Evolutionary conservation across 1,140 invertebrate species (phyloP).

Genomic region (Aphelenchoides avenae): DNA sequence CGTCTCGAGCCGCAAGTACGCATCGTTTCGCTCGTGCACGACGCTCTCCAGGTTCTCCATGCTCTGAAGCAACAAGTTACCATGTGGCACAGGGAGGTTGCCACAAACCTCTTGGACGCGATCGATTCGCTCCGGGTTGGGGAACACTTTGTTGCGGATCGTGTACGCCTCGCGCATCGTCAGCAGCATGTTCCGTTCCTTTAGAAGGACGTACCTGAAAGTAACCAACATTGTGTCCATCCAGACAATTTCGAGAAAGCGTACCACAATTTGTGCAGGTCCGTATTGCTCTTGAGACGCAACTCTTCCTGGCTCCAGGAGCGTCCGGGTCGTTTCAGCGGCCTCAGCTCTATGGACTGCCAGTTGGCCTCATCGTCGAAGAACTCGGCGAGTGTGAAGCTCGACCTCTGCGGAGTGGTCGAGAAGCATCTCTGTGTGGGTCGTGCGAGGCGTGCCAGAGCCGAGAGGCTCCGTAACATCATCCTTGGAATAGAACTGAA

Average conservation of each 20-base stretch:
- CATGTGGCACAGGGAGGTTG: conserved; percentile 5
- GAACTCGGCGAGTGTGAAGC: conserved; percentile 20
- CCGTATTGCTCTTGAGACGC: conserved; percentile 86
- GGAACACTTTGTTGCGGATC: conserved; percentile 69
- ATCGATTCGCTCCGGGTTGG: conserved; percentile 88
- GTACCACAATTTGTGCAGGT: conserved; percentile 95
- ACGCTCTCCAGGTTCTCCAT: conserved; percentile 91
- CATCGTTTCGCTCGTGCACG: conserved; percentile 83
- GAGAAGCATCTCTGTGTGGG: too few relatives aligned
- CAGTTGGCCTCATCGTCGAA: conserved; percentile 25
- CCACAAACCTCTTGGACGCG: conserved; percentile 68
- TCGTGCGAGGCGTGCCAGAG: too few relatives aligned
- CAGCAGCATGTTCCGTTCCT: conserved; percentile 91
- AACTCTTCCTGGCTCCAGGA: conserved; percentile 85
- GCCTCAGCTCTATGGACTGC: conserved; percentile 67
- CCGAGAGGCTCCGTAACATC: too few relatives aligned
- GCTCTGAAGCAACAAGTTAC: conserved; percentile 65
- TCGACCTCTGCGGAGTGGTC: too few relatives aligned
- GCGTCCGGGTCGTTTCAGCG: conserved; percentile 68
- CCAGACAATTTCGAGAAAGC: too few relatives aligned
- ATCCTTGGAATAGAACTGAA: too few relatives aligned
- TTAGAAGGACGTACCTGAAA: conserved; percentile 79
- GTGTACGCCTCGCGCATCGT: conserved; percentile 87
- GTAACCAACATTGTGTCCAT: conserved; percentile 4
- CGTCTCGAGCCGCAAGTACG: conserved; percentile 83